Evolutionary conservation across 92 coral and sea anemone species (phyloP), one percentile per base, ranked within the genome.

Genomic region (Porites divaricata): DNA sequence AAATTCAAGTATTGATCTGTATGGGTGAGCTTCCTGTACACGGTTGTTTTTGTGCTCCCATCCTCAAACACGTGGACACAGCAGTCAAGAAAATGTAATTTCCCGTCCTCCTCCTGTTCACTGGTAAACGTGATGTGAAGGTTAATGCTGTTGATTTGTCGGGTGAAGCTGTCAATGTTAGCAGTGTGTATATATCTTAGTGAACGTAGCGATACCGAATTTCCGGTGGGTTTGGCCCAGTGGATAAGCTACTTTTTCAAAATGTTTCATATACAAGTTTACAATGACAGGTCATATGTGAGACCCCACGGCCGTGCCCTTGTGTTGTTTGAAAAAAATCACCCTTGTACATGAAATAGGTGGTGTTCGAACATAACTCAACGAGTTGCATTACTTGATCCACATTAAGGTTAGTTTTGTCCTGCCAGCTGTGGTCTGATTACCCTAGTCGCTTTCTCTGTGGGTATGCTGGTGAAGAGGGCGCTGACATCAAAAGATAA

Each of bases 401-500:
- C 28, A 9, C 19, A 67, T 67, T 50, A 8, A 52, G 57, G 13
- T 8, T 8, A 52, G 48, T 23, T 23, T 49, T 67, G 35, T 67
- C 71, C 15, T 45, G 71, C 26, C 24, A 14, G 16, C 56, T 45
- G 4, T 0, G n/a, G 78, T 74, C 78, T 22, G 49, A 74, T 65
- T 24, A 74, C 48, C 56, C 65, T 64, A 8, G 72, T 81, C 15
- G 86, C 86, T 71, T 81, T 59, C 24, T 81, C 25, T 26, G 72
- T 51, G 68, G 78, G 86, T n/a, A 81, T 81, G 71, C 86, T 81
- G 8, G 86, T 72, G 23, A 81, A 81, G 15, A 70, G 24, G 21
- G 77, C 63, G 6, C 69, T 23, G 21, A 81, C 85, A 61, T 81
- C 85, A 58, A 70, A 81, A 6, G 78, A 81, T 14, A 81, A 68